Evolutionary conservation across 2,888 invertebrate species (phyloP).

Genomic region (Cephus rjabovi): DNA sequence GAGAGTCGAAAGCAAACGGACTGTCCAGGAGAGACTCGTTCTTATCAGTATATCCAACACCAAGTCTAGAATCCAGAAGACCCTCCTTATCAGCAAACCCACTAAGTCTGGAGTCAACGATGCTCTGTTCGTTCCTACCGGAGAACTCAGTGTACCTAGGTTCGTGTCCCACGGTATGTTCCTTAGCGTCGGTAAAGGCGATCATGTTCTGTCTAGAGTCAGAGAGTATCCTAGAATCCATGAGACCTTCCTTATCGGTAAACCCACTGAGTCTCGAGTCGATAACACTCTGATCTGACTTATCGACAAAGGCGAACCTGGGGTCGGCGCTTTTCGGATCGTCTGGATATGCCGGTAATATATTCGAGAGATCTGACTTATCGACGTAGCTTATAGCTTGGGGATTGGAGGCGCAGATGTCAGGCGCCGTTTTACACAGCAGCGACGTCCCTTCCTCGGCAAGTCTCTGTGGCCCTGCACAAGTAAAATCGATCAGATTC

Average conservation of each 20-base stretch:
- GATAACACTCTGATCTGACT: slow-evolving; percentile 55
- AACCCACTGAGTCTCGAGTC: slow-evolving; percentile 62
- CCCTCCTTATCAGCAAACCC: slow-evolving; percentile 52
- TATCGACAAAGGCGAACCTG: slow-evolving; percentile 53
- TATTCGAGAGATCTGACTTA: slow-evolving; percentile 61
- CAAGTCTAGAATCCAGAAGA: slow-evolving; percentile 41
- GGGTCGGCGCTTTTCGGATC: slow-evolving; percentile 50
- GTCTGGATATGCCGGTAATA: slow-evolving; percentile 60
- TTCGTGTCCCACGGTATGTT: slow-evolving; percentile 51
- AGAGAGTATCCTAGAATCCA: slow-evolving; percentile 61
- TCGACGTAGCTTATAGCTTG: slow-evolving; percentile 65
- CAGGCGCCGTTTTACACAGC: slow-evolving; percentile 62
- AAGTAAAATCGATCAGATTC: slow-evolving; percentile 5
- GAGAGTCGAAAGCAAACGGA: slow-evolving; percentile 54
- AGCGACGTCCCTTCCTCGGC: slow-evolving; percentile 62
- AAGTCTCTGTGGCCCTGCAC: slow-evolving; percentile 49
- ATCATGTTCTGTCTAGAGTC: slow-evolving; percentile 63
- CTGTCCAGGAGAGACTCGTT: slow-evolving; percentile 55
- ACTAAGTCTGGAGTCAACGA: slow-evolving; percentile 42
- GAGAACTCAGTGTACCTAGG: slow-evolving; percentile 53
- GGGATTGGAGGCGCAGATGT: slow-evolving; percentile 63
- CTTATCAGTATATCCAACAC: slow-evolving; percentile 43
- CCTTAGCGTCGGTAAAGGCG: slow-evolving; percentile 59
- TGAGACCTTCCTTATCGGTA: slow-evolving; percentile 61
- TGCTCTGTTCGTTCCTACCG: slow-evolving; percentile 27